These are phyloP conservation scores for Theristus sp. DNA, from an alignment of 2,888 invertebrate genomes.

Conservation along the genomic window DNA sequence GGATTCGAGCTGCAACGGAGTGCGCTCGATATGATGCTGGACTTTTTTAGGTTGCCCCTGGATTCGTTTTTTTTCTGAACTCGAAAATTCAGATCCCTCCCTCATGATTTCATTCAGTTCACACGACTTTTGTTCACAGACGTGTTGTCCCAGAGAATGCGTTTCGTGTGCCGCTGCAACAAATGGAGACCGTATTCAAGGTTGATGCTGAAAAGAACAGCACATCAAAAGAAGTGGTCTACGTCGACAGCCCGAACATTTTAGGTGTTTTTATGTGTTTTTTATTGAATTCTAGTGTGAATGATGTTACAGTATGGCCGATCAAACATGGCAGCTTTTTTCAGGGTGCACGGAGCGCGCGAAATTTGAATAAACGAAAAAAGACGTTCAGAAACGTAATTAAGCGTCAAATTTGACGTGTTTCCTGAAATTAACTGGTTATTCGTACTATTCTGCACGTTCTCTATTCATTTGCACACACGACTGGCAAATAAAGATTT, in stretches of 20 bases:
- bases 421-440: too few species aligned
- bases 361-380: too few species aligned
- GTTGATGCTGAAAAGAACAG: neutral
- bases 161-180: neutral
- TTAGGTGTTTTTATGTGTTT: neutral
- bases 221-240: neutral
- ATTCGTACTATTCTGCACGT: too few species aligned
- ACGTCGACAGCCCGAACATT: neutral
- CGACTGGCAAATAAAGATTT: too few species aligned
- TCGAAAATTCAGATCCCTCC: neutral
- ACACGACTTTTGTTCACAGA: neutral
- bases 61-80: neutral
- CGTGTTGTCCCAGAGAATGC: neutral
- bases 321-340: too few species aligned
- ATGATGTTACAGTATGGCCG: neutral
- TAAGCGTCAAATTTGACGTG: too few species aligned
- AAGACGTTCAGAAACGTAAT: too few species aligned
- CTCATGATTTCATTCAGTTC: neutral
- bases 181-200: neutral
- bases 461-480: too few species aligned
- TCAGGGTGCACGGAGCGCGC: too few species aligned
- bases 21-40: neutral
- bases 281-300: neutral
- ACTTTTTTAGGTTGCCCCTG: neutral
- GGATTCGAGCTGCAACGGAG: neutral